Evolutionary conservation across 2,113 vertebrate species (phyloP), one percentile per base, ranked within the genome.

Genomic region (Pachyramphus minor): DNA sequence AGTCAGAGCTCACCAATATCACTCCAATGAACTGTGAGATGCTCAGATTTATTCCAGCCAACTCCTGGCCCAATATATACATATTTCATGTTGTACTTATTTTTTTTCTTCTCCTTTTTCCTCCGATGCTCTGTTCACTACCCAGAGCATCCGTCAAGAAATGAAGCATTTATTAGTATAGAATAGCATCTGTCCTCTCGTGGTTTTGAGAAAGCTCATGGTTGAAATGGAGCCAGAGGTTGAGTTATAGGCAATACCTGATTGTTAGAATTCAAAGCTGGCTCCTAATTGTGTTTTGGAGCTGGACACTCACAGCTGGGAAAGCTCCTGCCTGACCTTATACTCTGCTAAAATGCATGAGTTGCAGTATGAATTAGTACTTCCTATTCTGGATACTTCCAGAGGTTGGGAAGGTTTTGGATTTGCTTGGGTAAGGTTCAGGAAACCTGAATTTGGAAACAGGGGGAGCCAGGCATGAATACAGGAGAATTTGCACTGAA

Each of bases 41-140:
- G 78, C 47, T 83, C 72, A 67, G 72, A 93, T 96, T 95, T 93
- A 93, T 86, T 90, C 64, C 59, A 77, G 79, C 16, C 71, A 63
- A 73, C 30, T 83, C n/a, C 72, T 77, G 49, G 42, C 55, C 87
- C 63, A 59, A 71, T 74, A 52, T 44, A 30, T 73, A 25, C 49
- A 71, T 30, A 5, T 69, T 77, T 78, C 22, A 53, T 73, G 18
- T 27, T 90, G 39, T 45, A 62, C 55, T 66, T 87, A 0, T n/a
- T 78, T 37, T 75, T 93, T 50, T 68, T 58, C 31, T 72, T 74
- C 39, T 83, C 6, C 14, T 62, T n/a, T 76, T 91, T 90, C 59
- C 59, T 95, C 63, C 12, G 67, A 42, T 76, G 45, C 47, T 63
- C 60, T 87, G 47, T 44, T 95, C 64, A 52, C 44, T 67, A 87